Base-by-base conservation (phyloP, 1,140 invertebrate species). In the Megathymus violae region DNA sequence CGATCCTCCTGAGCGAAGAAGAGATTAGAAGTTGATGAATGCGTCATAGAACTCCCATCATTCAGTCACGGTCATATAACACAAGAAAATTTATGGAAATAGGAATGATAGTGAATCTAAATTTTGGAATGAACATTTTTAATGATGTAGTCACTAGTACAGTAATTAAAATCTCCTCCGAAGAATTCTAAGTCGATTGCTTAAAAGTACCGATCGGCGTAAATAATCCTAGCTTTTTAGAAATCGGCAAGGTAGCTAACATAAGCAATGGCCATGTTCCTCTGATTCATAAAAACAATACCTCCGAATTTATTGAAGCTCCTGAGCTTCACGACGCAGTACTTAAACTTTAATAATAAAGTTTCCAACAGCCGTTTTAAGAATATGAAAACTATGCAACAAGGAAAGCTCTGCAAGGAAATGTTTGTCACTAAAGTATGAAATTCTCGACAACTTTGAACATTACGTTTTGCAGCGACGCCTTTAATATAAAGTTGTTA, bases 1-100 rank as follows among this genome's bases (percentile, higher is more conserved):
- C 31, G 50, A 41, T 6, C 13, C 38, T n/a, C 4, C 19, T 15
- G 38, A 43, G 51, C 51, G 51, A 36, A 43, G 16, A 54, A 43
- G 17, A 11, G 19, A 43, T 27, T 38, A 13, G 22, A 54, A 41
- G 7, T 40, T 22, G 2, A 22, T 22, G 5, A 22, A 5, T 22
- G 2, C 5, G 19, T 3, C 2, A 22, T 22, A 22, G 2, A 5
- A 22, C 2, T 22, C 5, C 5, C 19, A 22, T n/a, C n/a, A n/a
- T n/a, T 22, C 19, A 22, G 19, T 22, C 19, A 22, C 2, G 19
- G 5, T 22, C 5, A 2, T 22, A 22, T 22, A n/a, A n/a, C n/a
- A 22, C 19, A 5, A 22, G 19, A 2, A 22, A 22, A 22, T n/a
- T n/a, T 22, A 22, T 3, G 19, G 19, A 3, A 22, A 2, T 5